phyloP scores from a whole-genome alignment of 2,888 invertebrate genomes.

The Celastrina argiolus region DNA sequence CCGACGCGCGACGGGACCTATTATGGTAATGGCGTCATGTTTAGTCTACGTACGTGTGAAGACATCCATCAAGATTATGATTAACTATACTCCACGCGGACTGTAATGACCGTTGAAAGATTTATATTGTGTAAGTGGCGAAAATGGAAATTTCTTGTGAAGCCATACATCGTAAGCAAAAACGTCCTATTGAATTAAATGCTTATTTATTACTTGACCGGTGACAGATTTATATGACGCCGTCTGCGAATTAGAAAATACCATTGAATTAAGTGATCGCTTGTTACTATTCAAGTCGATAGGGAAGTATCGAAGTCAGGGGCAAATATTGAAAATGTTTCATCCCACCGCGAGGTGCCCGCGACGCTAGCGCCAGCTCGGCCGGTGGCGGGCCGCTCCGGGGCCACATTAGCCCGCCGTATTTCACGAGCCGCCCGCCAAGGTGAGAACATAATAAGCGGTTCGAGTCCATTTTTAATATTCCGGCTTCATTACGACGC shows the following conservation, averaged over 20 bases:
- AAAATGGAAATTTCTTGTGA: conserved; percentile 9
- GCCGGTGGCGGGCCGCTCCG: conserved; percentile 39
- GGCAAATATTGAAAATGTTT: conserved; percentile 21
- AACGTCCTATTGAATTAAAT: conserved; percentile 7
- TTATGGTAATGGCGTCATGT: conserved; percentile 48
- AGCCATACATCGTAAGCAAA: background rate
- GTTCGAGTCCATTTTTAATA: conserved; percentile 75
- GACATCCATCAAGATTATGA: conserved; percentile 36
- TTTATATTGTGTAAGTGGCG: conserved; percentile 11
- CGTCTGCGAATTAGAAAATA: background rate
- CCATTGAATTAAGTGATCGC: background rate
- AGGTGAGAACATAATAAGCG: conserved; percentile 78
- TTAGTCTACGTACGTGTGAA: conserved; percentile 47
- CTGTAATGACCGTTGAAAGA: conserved; percentile 20
- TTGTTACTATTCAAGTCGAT: background rate
- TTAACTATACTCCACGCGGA: background rate
- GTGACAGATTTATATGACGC: background rate
- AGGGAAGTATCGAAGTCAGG: background rate
- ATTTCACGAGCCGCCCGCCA: conserved; percentile 70
- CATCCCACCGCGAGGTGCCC: conserved; percentile 24
- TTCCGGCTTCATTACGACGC: conserved; percentile 76
- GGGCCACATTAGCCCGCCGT: conserved; percentile 70
- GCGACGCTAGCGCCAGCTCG: conserved; percentile 39
- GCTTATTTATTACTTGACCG: conserved; percentile 2
- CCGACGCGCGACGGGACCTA: conserved; percentile 26